These are phyloP conservation scores for Paracanthobrama guichenoti DNA, from an alignment of 2,113 vertebrate genomes.

Conservation along the genomic window DNA sequence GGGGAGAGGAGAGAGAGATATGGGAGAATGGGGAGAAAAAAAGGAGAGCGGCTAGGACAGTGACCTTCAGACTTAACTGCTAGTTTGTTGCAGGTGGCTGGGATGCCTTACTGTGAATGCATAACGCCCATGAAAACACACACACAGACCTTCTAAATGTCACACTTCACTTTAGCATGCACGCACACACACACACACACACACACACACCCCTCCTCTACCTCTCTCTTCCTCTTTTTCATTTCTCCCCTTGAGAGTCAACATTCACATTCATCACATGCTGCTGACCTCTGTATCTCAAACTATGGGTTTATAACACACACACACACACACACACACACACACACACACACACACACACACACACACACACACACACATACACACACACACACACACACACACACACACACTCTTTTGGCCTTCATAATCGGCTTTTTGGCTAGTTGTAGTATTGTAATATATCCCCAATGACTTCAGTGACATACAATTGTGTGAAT, in stretches of 20 bases:
- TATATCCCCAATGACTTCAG: background rate
- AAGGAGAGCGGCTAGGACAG: conserved; percentile 35
- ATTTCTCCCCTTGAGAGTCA: background rate
- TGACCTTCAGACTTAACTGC: conserved; percentile 37
- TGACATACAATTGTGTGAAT: background rate
- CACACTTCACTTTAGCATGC: conserved; percentile 21
- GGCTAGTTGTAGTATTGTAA: background rate
- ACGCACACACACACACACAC: background rate
- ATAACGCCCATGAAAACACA: conserved; percentile 35
- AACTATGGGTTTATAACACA: background rate
- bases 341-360: conserved; percentile 1
- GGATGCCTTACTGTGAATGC: conserved; percentile 49
- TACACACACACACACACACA: background rate
- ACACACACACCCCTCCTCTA: background rate
- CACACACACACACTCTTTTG: background rate
- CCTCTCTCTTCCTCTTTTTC: conserved; percentile 13
- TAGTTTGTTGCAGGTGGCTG: conserved; percentile 39
- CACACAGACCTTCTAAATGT: conserved; percentile 32
- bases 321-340: background rate
- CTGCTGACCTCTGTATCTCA: conserved; percentile 27
- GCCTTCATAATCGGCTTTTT: background rate
- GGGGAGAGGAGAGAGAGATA: conserved; percentile 40
- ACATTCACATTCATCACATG: conserved; percentile 36
- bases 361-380: background rate
- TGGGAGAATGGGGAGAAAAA: conserved; percentile 14